Evolutionary conservation across 1,140 invertebrate genomes (phyloP).

Genomic region (Dendroctonus ponderosae): DNA sequence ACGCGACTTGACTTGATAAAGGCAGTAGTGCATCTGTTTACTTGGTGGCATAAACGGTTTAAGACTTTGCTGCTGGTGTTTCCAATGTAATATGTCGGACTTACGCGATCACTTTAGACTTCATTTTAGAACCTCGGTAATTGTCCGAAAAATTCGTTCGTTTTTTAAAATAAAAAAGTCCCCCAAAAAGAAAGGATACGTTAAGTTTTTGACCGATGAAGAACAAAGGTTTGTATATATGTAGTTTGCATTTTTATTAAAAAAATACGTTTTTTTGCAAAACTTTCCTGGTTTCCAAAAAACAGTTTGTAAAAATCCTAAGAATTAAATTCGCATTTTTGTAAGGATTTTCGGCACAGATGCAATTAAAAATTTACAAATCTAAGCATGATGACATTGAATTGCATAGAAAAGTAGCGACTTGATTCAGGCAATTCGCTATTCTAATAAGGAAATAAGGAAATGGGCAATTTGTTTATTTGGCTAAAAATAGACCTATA

Average conservation of each 20-base stretch:
- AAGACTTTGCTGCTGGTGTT: conserved; percentile 4
- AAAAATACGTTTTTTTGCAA: no score
- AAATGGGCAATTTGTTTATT: conserved; percentile 22
- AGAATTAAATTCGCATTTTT: conserved; percentile 1
- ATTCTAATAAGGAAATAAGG: conserved; percentile 20
- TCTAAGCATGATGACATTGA: no score
- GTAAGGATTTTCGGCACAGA: conserved; percentile 13
- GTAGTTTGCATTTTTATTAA: conserved; percentile 17
- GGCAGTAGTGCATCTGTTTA: conserved; percentile 4
- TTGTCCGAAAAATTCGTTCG: conserved; percentile 35
- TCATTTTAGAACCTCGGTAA: conserved; percentile 27
- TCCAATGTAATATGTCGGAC: conserved; percentile 34
- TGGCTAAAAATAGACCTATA: conserved; percentile 6
- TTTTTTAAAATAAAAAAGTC: conserved; percentile 45
- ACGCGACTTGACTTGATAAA: conserved; percentile 11
- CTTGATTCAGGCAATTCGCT: neutral
- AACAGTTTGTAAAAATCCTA: no score
- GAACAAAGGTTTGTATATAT: conserved; percentile 45
- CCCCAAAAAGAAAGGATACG: conserved; percentile 44
- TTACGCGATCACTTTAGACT: conserved; percentile 27
- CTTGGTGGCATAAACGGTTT: conserved; percentile 5
- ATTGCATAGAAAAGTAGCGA: neutral
- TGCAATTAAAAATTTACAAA: neutral
- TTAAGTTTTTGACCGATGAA: conserved; percentile 45
- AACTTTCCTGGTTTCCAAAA: no score